Evolutionary conservation across 2,113 vertebrate genomes (phyloP).

Genomic region (Glaucomys volans): DNA sequence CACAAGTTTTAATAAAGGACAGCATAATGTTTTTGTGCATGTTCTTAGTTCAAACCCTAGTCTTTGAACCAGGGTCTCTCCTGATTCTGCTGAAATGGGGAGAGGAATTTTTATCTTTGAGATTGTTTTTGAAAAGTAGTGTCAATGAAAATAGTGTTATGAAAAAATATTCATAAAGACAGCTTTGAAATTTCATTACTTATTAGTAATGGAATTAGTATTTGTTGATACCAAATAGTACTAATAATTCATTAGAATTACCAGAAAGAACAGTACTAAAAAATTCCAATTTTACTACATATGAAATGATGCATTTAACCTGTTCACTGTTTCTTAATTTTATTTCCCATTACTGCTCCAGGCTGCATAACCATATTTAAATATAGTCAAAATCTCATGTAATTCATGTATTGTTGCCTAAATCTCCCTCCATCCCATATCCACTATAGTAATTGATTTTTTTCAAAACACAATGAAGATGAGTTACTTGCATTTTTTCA

Average conservation of each 20-base stretch:
- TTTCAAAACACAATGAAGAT: constrained; percentile 44
- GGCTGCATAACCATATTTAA: not conserved
- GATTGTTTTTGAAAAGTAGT: constrained; percentile 42
- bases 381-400: constrained; percentile 8
- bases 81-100: not conserved
- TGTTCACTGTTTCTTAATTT: constrained; percentile 34
- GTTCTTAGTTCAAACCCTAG: not conserved
- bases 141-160: not conserved
- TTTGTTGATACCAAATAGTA: too few relatives aligned
- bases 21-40: constrained; percentile 5
- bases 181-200: not conserved
- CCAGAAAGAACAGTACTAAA: not conserved
- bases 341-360: not conserved
- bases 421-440: constrained; percentile 17
- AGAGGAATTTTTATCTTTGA: constrained; percentile 23
- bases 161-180: constrained; percentile 18
- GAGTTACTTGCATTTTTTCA: constrained; percentile 38
- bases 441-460: constrained; percentile 3
- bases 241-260: too few relatives aligned
- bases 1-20: not conserved
- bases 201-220: too few relatives aligned
- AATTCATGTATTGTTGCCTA: not conserved
- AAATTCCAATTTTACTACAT: not conserved
- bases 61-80: not conserved
- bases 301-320: not conserved